Evolutionary conservation across 2,113 vertebrate genomes (phyloP), one percentile per base, ranked within the genome.

Genomic region (Corythoichthys haematopterus): DNA sequence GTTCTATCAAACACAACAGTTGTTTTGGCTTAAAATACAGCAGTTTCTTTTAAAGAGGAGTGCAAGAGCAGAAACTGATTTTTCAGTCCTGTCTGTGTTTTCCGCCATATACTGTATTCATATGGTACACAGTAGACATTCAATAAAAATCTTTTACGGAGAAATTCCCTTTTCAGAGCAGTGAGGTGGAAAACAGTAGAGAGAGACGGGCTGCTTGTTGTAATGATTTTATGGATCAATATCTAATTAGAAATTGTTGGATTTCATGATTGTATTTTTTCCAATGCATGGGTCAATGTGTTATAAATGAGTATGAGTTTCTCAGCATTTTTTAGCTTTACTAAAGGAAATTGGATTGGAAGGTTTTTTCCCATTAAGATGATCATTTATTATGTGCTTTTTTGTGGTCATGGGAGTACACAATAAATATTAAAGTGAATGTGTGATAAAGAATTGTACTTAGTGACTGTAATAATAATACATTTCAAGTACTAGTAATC

Each of bases 161-260:
- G 65, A 74, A 69, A 71, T 84, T 78, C 61, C 84, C 78, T 87
- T 85, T 77, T 75, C 58, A 47, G 80, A 81, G 69, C 83, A 78
- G 52, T 71, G 76, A 77, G 79, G 67, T 77, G 71, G 66, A 77
- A 77, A 52, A 40, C 61, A 52, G 33, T 35, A 70, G 64, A 74
- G 61, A 74, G 68, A 79, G 61, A 74, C 15, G 3, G 36, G 53
- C 28, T 56, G 46, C 55, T 58, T 77, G 79, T 72, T 70, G 84
- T 76, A 69, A 77, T 79, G 80, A 63, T 83, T 68, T 77, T 76
- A 74, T 20, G 46, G 72, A 87, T 90, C 86, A 67, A 89, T 90
- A 82, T 37, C 65, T 87, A 85, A 92, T 90, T 89, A 84, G 76
- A 80, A 86, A 85, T 83, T 86, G 77, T 80, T 74, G 79, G 81